Base-by-base conservation (phyloP, 2,888 invertebrate species). In the Aphodius sticticus region DNA sequence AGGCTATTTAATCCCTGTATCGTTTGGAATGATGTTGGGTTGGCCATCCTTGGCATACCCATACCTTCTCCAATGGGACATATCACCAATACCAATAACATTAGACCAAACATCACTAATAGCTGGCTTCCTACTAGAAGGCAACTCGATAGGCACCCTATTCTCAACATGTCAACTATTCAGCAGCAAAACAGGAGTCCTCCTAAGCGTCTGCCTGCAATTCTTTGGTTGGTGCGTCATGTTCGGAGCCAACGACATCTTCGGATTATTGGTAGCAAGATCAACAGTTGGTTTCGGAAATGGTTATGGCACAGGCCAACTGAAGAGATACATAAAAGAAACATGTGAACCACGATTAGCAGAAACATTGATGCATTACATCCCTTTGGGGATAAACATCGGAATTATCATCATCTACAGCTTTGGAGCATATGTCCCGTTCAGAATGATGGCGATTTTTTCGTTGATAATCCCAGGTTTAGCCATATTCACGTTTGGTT, bases 1-100 rank as follows among this genome's bases (percentile, higher is more conserved):
- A 84, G 84, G 84, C 75, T 82, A 79, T n/a, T 26, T 83, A 6
- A 70, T 84, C 9, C 77, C 82, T 9, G 82, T 84, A 16, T 80
- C 84, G 0, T 84, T 84, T 75, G 84, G 84, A 9, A 84, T 84
- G 84, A 84, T 83, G 81, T 37, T 84, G 38, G 84, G 84, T 5
- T 84, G 84, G 84, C 83, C 84, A 14, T 84, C 82, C 5, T 26
- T 83, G 6, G 82, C 82, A 2, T 84, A 82, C 71, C 84, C 84
- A 4, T 79, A 80, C 36, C 80, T 84, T 0, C 78, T 84, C 12
- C 76, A 83, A 38, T 71, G 80, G 75, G 78, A 82, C 9, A 80
- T 77, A 4, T 81, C 82, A 2, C 84, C 84, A 16, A 83, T 84
- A 16, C 80, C 79, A 9, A 83, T 84, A n/a, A 81, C 80, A 16